Evolutionary conservation across 2,113 vertebrate genomes (phyloP).

Genomic region (Eubucco bourcierii): DNA sequence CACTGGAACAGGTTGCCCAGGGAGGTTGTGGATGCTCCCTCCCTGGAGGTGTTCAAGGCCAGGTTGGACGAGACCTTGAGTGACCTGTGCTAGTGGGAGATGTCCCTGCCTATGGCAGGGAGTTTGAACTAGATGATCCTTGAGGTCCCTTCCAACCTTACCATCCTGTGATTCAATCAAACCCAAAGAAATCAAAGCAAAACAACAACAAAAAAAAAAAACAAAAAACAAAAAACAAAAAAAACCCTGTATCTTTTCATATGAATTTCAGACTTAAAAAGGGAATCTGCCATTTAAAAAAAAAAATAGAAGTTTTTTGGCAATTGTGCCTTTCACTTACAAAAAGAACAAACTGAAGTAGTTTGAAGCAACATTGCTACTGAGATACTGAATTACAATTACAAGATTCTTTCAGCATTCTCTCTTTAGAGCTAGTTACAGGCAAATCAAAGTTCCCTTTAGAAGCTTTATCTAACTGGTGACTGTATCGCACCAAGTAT

Average conservation of each 20-base stretch:
- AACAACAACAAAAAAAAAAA: background rate
- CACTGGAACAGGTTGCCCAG: no score
- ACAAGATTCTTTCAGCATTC: background rate
- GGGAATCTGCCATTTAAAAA: background rate
- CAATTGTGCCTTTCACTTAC: background rate
- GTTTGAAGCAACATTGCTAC: background rate
- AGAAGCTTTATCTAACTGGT: background rate
- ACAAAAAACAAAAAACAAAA: background rate
- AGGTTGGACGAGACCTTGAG: no score
- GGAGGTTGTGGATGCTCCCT: no score
- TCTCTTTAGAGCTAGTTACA: background rate
- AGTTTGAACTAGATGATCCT: no score
- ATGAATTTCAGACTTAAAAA: background rate
- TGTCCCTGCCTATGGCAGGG: no score
- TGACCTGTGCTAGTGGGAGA: no score
- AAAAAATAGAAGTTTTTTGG: background rate
- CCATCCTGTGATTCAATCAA: no score
- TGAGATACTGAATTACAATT: background rate
- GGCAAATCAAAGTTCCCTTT: background rate
- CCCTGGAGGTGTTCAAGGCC: no score
- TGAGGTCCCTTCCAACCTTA: no score
- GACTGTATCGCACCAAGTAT: background rate
- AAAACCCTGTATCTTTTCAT: background rate
- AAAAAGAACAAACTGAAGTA: background rate
- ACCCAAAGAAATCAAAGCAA: background rate